Base-by-base conservation (phyloP, 1,140 invertebrate species). In the Danaus plexippus region DNA sequence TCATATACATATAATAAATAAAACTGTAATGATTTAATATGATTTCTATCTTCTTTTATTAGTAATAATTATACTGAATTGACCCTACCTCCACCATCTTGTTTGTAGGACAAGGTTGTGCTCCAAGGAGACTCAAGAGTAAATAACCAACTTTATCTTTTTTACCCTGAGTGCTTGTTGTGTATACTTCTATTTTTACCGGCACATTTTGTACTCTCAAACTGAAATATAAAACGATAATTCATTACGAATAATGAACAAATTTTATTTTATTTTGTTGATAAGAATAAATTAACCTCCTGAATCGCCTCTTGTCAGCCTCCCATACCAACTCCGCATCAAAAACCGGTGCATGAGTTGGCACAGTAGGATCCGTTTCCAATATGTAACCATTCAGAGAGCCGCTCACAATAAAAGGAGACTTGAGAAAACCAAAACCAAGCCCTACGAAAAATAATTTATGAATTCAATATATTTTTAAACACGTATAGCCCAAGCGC, bases 281-380 rank as follows among this genome's bases (percentile, higher is more conserved):
- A 9, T n/a, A 48, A 44, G 4, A 40, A 9, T 10, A 60, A 12
- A 13, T 54, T 9, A 66, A 82, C 84, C 81, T 87, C 45, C 84
- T 66, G 69, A 87, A 87, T 52, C 75, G 70, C 61, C 84, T 65
- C 67, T 85, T 87, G 62, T 87, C 84, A 41, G 84, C 80, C 58
- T 87, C 83, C 83, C 83, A 87, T 55, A 87, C 81, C 15, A 87
- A 70, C 69, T 87, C 84, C n/a, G 81, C 81, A 49, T 87, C 84
- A 51, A 87, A 82, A 12, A 71, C 61, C 22, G 81, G 81, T 40
- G 80, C 74, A 67, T 87, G 84, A 18, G 69, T 66, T 9, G 84
- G 79, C 9, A 85, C 71, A 1, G 73, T 70, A 12, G 81, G 73
- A 59, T 87, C 83, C 0, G 81, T 87, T 56, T 87, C 83, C 52